phyloP scores from a whole-genome alignment of 2,113 vertebrate species.

The Megalops atlanticus region DNA sequence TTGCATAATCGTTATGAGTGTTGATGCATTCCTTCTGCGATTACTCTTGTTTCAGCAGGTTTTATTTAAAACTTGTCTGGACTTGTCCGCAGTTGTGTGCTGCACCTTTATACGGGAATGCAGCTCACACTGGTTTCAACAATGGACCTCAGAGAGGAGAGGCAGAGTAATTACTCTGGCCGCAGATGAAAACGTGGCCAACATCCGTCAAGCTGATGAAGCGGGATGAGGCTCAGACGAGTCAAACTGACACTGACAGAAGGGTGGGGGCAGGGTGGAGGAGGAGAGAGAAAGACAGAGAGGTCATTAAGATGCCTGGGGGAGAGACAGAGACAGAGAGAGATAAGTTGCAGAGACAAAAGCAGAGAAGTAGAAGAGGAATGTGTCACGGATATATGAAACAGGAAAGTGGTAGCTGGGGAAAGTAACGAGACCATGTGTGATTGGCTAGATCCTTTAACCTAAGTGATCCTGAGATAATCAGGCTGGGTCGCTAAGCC shows the following conservation, averaged over 20 bases:
- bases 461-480: no score
- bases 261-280: conserved; percentile 2
- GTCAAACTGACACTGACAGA: conserved; percentile 26
- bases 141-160: background rate
- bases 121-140: background rate
- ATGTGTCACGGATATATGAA: no score
- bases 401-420: background rate
- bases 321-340: background rate
- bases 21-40: background rate
- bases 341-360: background rate
- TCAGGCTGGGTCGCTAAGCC: background rate
- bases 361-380: background rate
- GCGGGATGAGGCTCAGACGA: conserved; percentile 29
- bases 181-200: no score
- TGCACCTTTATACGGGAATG: background rate
- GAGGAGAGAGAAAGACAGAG: background rate
- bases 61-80: background rate
- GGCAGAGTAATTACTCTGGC: background rate
- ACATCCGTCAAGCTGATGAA: background rate
- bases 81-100: background rate
- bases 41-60: background rate
- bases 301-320: background rate
- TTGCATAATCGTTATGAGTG: background rate
- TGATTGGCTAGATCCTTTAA: no score
- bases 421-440: background rate